These are phyloP conservation scores for Aproaerema taeniolella DNA, from an alignment of 2,888 invertebrate genomes.

Conservation along the genomic window DNA sequence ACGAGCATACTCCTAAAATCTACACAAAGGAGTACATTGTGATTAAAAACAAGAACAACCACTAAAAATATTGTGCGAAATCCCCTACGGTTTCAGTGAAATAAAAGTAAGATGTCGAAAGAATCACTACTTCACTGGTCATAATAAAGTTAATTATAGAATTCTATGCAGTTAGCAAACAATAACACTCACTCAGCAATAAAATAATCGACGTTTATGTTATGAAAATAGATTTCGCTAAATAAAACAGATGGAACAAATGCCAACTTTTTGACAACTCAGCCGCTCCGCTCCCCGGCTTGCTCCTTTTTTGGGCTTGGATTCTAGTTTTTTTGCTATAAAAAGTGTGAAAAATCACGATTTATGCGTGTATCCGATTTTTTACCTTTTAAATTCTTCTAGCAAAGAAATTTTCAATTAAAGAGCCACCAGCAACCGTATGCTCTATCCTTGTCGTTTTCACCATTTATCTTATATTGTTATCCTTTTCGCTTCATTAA, in stretches of 20 bases:
- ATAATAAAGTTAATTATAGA: too few relatives aligned
- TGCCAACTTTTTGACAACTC: conserved; percentile 70
- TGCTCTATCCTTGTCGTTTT: too few relatives aligned
- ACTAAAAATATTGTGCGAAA: background rate
- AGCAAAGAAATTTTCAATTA: too few relatives aligned
- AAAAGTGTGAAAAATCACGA: background rate
- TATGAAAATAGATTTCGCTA: conserved; percentile 51
- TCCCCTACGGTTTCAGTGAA: background rate
- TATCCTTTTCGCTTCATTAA: too few relatives aligned
- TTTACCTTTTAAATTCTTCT: too few relatives aligned
- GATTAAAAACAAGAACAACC: conserved; percentile 3
- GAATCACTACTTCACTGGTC: too few relatives aligned
- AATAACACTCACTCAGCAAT: conserved; percentile 15
- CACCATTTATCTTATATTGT: too few relatives aligned
- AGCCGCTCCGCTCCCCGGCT: conserved; percentile 20
- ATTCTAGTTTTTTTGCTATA: background rate
- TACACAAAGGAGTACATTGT: background rate
- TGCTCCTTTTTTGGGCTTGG: conserved; percentile 1
- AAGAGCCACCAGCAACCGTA: too few relatives aligned
- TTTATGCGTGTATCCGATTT: conserved; percentile 4
- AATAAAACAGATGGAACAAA: conserved; percentile 62
- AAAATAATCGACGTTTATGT: conserved; percentile 17
- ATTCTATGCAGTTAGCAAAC: background rate
- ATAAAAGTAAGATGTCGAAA: too few relatives aligned
- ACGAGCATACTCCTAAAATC: background rate